Percentiles rank a stretch among this genome's conserved stretches.
Evolutionary conservation across 2,113 vertebrate species (phyloP).

Genomic region (Heteronetta atricapilla): DNA sequence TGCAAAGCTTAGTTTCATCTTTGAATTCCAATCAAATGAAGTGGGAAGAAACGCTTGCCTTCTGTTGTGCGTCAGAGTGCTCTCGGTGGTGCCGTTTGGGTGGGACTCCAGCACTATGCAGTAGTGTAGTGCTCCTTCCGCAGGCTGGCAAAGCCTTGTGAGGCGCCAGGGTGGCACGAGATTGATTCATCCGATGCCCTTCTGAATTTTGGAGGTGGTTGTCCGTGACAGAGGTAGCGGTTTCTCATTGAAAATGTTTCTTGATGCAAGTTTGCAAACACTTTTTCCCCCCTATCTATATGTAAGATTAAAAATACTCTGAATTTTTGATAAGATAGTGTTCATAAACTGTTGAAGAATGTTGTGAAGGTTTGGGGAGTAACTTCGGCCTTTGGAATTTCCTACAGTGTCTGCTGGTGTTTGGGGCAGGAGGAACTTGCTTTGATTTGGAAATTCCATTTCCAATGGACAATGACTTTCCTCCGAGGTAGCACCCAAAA

Average conservation of each 20-base stretch:
- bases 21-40: fast-evolving
- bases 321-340: neutral
- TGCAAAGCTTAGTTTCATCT: neutral
- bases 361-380: neutral
- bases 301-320: neutral
- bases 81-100: fast-evolving
- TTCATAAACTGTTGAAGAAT: neutral
- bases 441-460: neutral
- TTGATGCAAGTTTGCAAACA: neutral
- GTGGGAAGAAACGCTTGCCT: neutral
- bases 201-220: neutral
- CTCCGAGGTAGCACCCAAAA: neutral
- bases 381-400: neutral
- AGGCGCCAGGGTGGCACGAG: fast-evolving
- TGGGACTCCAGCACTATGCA: fast-evolving
- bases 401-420: neutral
- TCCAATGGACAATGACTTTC: neutral
- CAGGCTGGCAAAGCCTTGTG: fast-evolving
- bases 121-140: fast-evolving
- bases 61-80: neutral
- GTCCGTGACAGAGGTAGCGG: neutral
- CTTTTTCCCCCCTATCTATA: neutral
- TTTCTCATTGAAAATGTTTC: neutral
- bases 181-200: fast-evolving
- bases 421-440: neutral